Base-by-base conservation (phyloP, 2,888 invertebrate genomes). In the Parnassius orleans region DNA sequence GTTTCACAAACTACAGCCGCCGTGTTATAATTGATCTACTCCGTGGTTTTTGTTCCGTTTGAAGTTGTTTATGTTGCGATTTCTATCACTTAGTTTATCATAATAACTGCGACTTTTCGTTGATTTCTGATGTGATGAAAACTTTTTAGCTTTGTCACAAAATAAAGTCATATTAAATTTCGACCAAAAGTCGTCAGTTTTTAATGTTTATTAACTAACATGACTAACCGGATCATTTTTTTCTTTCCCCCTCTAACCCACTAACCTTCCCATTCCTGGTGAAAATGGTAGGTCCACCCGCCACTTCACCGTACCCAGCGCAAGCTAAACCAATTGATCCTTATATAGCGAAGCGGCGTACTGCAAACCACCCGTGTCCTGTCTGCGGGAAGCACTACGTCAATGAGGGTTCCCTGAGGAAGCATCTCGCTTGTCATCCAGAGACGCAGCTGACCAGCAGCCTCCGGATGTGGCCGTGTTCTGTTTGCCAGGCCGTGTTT, bases 401-500 rank as follows among this genome's bases (percentile, higher is more conserved):
- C 10, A 63, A 63, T 54, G 62, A 63, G 33, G 62, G 62, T 19
- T 63, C 62, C 44, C 42, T 63, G 54, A 58, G 62, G 56, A 98
- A 98, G 89, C 98, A 98, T 87, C 93, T 98, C 77, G 97, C 98
- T 72, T 97, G 97, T 80, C 98, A 98, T 88, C 98, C 98, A 56
- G 98, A 98, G 92, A 96, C 97, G 60, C 97, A 96, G 84, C 93
- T 97, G 70, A 95, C 96, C 73, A 95, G 95, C 81, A 96, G 96
- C 73, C 93, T 98, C 70, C 93, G 98, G 83, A 98, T 98, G 97
- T 98, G 98, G 98, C 98, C 98, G 62, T 98, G 98, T 90, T 97
- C 97, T 69, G 97, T 98, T 68, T 98, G 98, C 84, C 97, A 98
- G 89, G 97, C 98, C 63, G 98, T 98, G 71, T 98, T 98, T 87